Evolutionary conservation across 2,797 vertebrate species (phyloP).

Genomic region (Mycteria americana): DNA sequence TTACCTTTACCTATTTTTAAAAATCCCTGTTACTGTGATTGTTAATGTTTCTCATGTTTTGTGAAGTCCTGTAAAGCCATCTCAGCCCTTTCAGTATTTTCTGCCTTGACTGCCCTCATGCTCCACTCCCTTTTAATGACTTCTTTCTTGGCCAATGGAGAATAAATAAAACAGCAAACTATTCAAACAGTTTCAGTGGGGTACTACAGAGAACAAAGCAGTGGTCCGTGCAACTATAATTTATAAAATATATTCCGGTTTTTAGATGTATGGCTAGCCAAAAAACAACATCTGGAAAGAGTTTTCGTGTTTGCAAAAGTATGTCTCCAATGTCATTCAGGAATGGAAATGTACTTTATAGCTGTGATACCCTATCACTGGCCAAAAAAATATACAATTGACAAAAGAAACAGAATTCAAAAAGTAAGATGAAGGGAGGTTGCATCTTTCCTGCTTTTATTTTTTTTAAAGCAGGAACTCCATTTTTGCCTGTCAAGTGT

Average conservation of each 20-base stretch:
- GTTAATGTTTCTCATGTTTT: not conserved
- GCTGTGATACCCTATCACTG: not conserved
- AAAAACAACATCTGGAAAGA: slow-evolving; percentile 43
- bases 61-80: not conserved
- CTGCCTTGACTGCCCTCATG: not conserved
- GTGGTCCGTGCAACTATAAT: not conserved
- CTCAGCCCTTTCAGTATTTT: not conserved
- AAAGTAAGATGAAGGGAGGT: not conserved
- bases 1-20: not conserved
- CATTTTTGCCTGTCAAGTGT: not conserved
- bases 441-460: not conserved
- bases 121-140: not conserved
- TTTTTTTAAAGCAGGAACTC: not conserved
- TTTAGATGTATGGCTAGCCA: slow-evolving; percentile 11
- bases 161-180: slow-evolving; percentile 14
- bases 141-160: not conserved
- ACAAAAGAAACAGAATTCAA: not conserved
- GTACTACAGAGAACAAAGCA: not conserved
- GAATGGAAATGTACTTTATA: slow-evolving; percentile 25
- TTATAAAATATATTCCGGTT: slow-evolving; percentile 27
- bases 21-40: not conserved
- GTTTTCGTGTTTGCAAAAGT: slow-evolving; percentile 8
- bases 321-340: not conserved
- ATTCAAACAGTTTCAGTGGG: not conserved
- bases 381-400: not conserved